These are phyloP conservation scores for Oxyura jamaicensis DNA, from an alignment of 2,113 vertebrate species.

Conservation along the genomic window DNA sequence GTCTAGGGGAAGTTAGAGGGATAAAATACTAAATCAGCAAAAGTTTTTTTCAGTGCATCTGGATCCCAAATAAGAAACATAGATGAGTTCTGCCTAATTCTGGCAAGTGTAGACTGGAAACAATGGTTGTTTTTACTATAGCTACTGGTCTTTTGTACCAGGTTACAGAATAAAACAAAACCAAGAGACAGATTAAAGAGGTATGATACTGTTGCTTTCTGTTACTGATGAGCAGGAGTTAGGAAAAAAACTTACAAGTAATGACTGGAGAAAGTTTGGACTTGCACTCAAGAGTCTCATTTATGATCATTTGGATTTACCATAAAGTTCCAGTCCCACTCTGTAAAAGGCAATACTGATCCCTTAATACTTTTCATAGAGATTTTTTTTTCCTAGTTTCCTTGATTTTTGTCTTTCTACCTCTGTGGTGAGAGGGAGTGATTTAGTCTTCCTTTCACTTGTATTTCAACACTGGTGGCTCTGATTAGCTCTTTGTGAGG, in stretches of 20 bases:
- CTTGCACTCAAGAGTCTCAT: background rate
- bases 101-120: background rate
- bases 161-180: background rate
- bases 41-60: background rate
- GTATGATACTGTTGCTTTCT: background rate
- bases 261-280: background rate
- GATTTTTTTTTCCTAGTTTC: background rate
- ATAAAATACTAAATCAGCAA: background rate
- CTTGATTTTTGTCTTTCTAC: background rate
- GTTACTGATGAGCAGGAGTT: background rate
- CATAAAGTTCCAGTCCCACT: background rate
- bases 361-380: background rate
- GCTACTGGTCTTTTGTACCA: background rate
- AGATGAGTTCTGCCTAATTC: background rate
- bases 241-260: background rate
- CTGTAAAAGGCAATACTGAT: background rate
- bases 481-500: background rate
- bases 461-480: background rate
- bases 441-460: background rate
- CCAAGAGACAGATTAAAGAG: background rate
- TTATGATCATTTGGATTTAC: background rate
- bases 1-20: background rate
- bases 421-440: background rate
- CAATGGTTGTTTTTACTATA: background rate
- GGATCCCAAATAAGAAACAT: background rate